phyloP scores from a whole-genome alignment of 1,140 invertebrate species.

The Leguminivora glycinivorella region DNA sequence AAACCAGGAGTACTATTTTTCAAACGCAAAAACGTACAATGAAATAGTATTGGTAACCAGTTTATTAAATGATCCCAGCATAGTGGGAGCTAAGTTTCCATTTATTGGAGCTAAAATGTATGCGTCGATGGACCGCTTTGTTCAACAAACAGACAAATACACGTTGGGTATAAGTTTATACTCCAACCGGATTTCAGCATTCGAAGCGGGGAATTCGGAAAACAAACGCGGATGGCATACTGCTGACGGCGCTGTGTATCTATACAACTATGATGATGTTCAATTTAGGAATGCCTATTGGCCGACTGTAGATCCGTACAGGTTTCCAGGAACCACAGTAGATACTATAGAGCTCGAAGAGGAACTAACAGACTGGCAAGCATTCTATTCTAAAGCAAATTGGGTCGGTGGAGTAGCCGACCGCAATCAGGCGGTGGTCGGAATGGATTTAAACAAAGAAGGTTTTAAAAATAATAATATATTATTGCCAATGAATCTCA shows the following conservation, averaged over 20 bases:
- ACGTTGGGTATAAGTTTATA: conserved; percentile 2
- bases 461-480: not conserved
- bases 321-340: not conserved
- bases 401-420: not conserved
- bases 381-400: not conserved
- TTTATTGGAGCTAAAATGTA: not conserved
- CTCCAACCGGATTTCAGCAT: not conserved
- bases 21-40: not conserved
- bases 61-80: not conserved
- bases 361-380: not conserved
- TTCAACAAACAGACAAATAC: not conserved
- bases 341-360: not conserved
- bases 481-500: not conserved
- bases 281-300: not conserved
- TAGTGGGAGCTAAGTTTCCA: not conserved
- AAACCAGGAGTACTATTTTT: not conserved
- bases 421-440: not conserved
- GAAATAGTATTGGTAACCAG: not conserved
- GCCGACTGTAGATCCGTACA: conserved; percentile 3
- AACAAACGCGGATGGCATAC: not conserved
- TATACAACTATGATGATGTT: not conserved
- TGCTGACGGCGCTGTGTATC: not conserved
- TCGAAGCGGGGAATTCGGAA: not conserved
- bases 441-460: conserved; percentile 8
- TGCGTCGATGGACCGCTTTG: not conserved